phyloP scores from a whole-genome alignment of 2,888 invertebrate genomes.

The Tortrix viridana region DNA sequence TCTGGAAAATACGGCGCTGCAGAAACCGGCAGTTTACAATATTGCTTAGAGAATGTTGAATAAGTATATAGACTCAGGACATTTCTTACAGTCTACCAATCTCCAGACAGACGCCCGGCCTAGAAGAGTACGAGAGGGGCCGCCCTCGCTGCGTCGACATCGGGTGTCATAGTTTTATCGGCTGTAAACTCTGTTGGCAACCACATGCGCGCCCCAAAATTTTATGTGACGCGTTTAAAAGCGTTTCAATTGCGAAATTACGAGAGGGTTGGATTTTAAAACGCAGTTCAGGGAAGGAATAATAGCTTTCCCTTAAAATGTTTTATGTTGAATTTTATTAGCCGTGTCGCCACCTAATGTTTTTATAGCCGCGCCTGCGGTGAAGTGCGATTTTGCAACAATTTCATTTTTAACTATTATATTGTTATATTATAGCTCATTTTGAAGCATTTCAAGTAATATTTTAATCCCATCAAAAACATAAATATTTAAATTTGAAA shows the following conservation, averaged over 20 bases:
- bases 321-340: slow-evolving; percentile 41
- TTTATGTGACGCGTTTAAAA: slow-evolving; percentile 39
- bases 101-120: no score
- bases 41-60: no score
- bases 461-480: background rate
- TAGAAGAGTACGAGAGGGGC: no score
- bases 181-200: slow-evolving; percentile 23
- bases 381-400: slow-evolving; percentile 5
- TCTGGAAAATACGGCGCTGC: no score
- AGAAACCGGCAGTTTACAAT: no score
- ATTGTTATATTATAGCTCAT: slow-evolving; percentile 2
- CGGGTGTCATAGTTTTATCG: slow-evolving; percentile 15
- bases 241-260: slow-evolving; percentile 40
- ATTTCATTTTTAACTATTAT: slow-evolving; percentile 21
- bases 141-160: background rate
- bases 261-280: slow-evolving; percentile 39
- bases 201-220: slow-evolving; percentile 36
- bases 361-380: slow-evolving; percentile 24
- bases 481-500: no score
- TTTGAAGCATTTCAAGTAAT: background rate
- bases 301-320: slow-evolving; percentile 40
- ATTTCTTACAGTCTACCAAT: no score
- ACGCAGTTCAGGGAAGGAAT: slow-evolving; percentile 34
- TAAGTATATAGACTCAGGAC: no score
- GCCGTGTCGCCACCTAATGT: slow-evolving; percentile 39